Base-by-base conservation (phyloP, 1,140 invertebrate species). In the Trichonephila clavata region DNA sequence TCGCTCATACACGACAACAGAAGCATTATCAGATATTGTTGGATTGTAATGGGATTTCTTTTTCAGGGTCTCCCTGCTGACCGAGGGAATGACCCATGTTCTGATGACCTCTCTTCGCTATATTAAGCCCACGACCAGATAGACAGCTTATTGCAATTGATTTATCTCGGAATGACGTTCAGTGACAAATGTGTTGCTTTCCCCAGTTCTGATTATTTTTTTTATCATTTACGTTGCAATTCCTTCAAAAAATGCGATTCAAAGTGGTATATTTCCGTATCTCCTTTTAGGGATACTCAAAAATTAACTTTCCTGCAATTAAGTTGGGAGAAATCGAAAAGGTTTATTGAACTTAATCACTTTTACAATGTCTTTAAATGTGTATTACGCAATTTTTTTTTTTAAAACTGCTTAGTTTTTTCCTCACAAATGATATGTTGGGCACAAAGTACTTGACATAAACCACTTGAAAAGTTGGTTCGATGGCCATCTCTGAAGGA, bases 131-230 rank as follows among this genome's bases (percentile, higher is more conserved):
- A 21, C 8, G 57, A 59, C 57, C 32, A 59, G 50, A 87, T 20
- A 87, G 61, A 87, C 27, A 63, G 86, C 59, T 87, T 87, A 87
- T 87, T 61, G 86, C 86, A 21, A 87, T 87, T 63, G 86, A 87
- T 57, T 87, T 87, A 87, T 87, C 86, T 87, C 39, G 4, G 24
- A 57, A 27, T 63, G 86, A 87, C 86, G 50, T 24, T 60, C 27
- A 20, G 32, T 87, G 86, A 87, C 86, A 87, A 87, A 87, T 87
- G 43, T 59, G 27, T 39, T 57, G 59, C 86, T 61, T 87, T 87
- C 57, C 39, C 21, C n/a, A 57, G 20, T 27, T 27, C 71, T 77
- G 24, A 39, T 16, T 77, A 13, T 32, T 84, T 50, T 57, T 84
- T 84, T 60, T 86, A 59, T 57, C 50, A n/a, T 13, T 24, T 61